Evolutionary conservation across 2,113 vertebrate genomes (phyloP).

Genomic region (Lanius ludovicianus): DNA sequence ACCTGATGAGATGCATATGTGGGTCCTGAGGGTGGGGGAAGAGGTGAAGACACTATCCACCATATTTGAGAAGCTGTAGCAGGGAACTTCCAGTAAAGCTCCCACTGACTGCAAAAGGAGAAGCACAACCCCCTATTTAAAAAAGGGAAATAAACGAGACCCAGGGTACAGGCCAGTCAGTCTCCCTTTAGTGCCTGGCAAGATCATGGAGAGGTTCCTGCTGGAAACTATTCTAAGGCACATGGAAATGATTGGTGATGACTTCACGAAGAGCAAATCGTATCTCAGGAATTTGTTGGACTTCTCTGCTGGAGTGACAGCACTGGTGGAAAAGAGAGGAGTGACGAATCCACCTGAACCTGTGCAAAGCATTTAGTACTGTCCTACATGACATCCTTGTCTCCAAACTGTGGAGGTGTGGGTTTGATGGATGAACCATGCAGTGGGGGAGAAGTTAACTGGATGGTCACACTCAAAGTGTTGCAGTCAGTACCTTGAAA

Average conservation of each 20-base stretch:
- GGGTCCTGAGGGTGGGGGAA: not conserved
- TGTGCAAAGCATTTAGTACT: not conserved
- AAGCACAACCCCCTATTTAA: not conserved
- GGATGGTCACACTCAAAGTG: not conserved
- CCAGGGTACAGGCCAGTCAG: not conserved
- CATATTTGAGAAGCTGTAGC: not conserved
- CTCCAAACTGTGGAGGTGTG: not conserved
- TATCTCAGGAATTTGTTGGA: not conserved
- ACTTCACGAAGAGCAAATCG: not conserved
- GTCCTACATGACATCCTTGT: not conserved
- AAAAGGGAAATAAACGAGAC: not conserved
- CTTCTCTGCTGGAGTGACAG: not conserved
- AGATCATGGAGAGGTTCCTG: not conserved
- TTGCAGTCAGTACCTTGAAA: not conserved
- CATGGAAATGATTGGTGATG: not conserved
- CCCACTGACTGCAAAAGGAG: not conserved
- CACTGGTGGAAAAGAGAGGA: fast-evolving
- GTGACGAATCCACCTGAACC: not conserved
- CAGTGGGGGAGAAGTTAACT: not conserved
- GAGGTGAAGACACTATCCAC: not conserved
- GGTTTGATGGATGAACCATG: not conserved
- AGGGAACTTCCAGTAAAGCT: not conserved
- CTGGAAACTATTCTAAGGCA: not conserved
- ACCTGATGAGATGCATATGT: not conserved
- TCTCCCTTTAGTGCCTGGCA: not conserved